Conservation (phyloP, 2,113 vertebrate species). For the Crypturellus undulatus region DNA sequence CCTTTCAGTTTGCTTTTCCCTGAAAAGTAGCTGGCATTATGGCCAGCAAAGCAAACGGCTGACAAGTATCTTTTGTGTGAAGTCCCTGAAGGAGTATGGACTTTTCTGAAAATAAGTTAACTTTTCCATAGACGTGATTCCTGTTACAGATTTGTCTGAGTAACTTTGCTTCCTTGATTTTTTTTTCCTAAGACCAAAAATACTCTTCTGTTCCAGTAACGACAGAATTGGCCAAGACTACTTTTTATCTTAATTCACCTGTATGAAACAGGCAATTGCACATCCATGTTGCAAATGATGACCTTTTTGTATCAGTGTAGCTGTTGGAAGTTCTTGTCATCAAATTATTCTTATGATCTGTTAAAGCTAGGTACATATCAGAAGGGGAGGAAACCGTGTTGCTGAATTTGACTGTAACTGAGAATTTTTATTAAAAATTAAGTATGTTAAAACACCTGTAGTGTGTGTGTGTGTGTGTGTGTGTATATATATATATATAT, state of each 20-base stretch:
- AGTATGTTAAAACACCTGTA: neutral
- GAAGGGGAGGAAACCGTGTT: neutral
- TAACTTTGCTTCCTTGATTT: neutral
- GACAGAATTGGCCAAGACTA: neutral
- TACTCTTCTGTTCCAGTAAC: neutral
- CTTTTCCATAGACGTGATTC: neutral
- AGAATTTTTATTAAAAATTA: neutral
- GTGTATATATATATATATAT: no score
- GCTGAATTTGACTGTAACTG: neutral
- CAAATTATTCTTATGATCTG: neutral
- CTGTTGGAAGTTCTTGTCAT: neutral
- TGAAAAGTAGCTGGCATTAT: neutral
- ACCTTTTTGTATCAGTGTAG: neutral
- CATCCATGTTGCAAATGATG: neutral
- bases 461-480: neutral
- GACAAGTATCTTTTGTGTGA: neutral
- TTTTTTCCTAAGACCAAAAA: neutral
- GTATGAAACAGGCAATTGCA: neutral
- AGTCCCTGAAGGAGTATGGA: neutral
- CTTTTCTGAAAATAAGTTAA: neutral
- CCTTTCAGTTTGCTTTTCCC: neutral
- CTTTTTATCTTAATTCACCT: neutral
- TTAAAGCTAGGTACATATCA: neutral
- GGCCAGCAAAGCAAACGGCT: neutral
- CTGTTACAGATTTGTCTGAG: neutral